Evolutionary conservation across 2,888 invertebrate species (phyloP), one percentile per base, ranked within the genome.

Genomic region (Troides oblongomaculatus): DNA sequence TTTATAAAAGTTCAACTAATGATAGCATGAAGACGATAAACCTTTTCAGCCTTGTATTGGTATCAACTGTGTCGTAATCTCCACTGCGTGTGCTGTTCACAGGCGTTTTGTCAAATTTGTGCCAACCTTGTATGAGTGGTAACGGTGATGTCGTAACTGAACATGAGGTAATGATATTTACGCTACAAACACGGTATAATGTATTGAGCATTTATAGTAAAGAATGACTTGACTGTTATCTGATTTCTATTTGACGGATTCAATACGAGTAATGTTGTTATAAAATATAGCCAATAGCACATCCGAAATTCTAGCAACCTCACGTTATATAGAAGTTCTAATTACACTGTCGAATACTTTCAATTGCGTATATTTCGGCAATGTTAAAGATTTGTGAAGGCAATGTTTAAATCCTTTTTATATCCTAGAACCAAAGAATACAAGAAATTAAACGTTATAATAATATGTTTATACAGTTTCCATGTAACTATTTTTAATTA

Each of bases 81-180:
- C 64, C 46, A 12, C 21, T 53, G 50, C 59, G 53, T 36, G 21
- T 56, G 30, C 8, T 63, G 2, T 23, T 21, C 21, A 14, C 30
- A 58, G 43, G 58, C 39, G 14, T 46, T 25, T 53, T 50, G 64
- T 56, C 56, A 60, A 59, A 61, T 66, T 53, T 50, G 39, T 62
- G 62, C 30, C 62, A 69, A 46, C 21, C 61, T 66, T 62, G 46
- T 65, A 17, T 62, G 50, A 65, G 59, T 64, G 63, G 60, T 53
- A 59, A 62, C 21, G 1, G 39, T 39, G 21, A 53, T 70, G 66
- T 43, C 70, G 56, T 56, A 63, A 70, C 66, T 62, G 59, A 50
- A 60, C 62, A 66, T 66, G 66, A 66, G 63, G 66, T 60, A 62
- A 58, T 30, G 58, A 61, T 69, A 61, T 69, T 64, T 69, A 61